Conservation (phyloP, 2,797 vertebrate species). For the Sebastes steindachneri region DNA sequence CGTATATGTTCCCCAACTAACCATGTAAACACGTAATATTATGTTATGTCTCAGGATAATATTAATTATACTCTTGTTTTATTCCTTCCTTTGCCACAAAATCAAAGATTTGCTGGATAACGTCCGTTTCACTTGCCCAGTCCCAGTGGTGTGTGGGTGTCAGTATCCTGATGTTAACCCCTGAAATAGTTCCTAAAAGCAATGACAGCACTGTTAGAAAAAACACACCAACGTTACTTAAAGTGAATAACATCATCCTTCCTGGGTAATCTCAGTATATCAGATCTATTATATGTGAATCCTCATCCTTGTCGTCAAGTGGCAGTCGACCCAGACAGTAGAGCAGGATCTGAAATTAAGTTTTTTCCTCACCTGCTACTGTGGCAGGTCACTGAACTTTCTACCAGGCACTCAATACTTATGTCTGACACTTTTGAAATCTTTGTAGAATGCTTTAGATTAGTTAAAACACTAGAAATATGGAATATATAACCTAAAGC, state of each 20-base stretch:
- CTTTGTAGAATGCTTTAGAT: no score
- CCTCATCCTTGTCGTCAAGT: background rate
- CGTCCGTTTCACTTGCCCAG: background rate
- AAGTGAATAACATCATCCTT: no score
- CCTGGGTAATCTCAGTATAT: background rate
- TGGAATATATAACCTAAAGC: no score
- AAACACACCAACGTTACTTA: background rate
- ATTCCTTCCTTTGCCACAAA: background rate
- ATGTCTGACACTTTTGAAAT: no score
- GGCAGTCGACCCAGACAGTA: background rate
- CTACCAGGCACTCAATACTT: no score
- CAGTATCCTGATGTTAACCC: background rate
- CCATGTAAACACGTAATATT: no score
- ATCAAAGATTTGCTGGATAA: background rate
- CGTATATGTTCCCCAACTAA: background rate
- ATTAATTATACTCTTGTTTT: background rate
- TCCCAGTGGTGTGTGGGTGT: background rate
- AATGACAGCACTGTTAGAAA: background rate
- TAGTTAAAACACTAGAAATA: no score
- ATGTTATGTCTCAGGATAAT: background rate
- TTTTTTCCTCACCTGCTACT: no score
- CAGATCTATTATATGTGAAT: background rate
- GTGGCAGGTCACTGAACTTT: no score
- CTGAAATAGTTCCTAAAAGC: background rate
- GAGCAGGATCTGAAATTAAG: no score